Evolutionary conservation across 2,888 invertebrate genomes (phyloP), one percentile per base, ranked within the genome.

Genomic region (Halocaridina rubra): DNA sequence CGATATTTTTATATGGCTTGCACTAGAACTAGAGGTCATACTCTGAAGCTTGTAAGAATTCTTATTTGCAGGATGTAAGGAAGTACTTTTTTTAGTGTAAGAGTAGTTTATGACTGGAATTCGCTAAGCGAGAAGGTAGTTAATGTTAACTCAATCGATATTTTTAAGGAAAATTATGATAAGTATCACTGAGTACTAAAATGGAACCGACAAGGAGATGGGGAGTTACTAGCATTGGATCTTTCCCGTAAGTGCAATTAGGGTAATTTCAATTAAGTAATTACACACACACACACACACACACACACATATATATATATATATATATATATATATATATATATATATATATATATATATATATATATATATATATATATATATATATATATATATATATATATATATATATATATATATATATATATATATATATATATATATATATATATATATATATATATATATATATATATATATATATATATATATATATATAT

Each of bases 401-500:
- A 53, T 53, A 74, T 27, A 74, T 24, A 53, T 27, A 74, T 13
- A 46, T 46, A 74, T 8, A 74, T 46, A 74, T 46, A 27, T 24
- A 74, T 24, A 74, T 46, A 74, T 22, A 75, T 29, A 24, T 24
- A 75, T 27, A 75, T 57, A 30, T 24, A 75, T 29, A 57, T 75
- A 27, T 53, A 57, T 57, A 53, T 53, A 75, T 57, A 53, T 57
- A 57, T 29, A 75, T 29, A 57, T 27, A 53, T 27, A 75, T n/a
- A 57, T 16, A 57, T 29, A n/a, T 16, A 10, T 29, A 46, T 75
- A 57, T 57, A 29, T 57, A 29, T 57, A 53, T 57, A 8, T 75
- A 57, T 57, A 29, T 57, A 10, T 27, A 27, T 19, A 10, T 53
- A 7, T 27, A 16, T 57, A 5, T 75, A 53, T n/a, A 27, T 75